Percentiles rank a stretch among this genome's conserved stretches.
Conservation (phyloP, 2,888 invertebrate species). For the Tenthredo scrophulariae region DNA sequence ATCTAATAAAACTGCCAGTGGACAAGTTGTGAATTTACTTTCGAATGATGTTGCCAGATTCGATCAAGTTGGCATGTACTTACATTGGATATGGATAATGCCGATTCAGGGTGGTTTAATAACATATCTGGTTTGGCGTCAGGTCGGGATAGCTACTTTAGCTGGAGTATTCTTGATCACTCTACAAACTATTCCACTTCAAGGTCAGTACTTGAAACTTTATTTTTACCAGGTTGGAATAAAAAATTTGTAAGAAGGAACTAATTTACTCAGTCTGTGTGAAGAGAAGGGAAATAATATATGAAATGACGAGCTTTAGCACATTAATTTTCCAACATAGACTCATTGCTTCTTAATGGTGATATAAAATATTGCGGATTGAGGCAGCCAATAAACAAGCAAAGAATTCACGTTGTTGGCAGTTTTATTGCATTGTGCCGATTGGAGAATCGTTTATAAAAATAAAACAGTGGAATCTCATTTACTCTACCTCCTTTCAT, state of each 20-base stretch:
- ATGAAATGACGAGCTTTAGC: not conserved
- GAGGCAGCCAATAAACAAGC: not conserved
- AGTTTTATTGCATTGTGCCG: not conserved
- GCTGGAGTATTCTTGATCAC: constrained; percentile 82
- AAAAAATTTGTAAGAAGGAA: not conserved
- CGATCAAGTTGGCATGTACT: constrained; percentile 84
- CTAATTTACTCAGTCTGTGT: not conserved
- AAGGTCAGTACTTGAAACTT: constrained; percentile 74
- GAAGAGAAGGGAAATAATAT: not conserved
- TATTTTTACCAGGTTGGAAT: not conserved
- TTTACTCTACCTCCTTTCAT: not conserved
- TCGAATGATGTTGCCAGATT: constrained; percentile 93
- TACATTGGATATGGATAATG: constrained; percentile 91
- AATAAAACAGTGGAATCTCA: not conserved
- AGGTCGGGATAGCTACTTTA: constrained; percentile 80
- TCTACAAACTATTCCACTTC: constrained; percentile 79
- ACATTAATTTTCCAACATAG: not conserved
- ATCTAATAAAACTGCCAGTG: constrained; percentile 78
- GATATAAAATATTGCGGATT: not conserved
- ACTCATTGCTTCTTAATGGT: not conserved
- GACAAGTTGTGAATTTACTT: constrained; percentile 90
- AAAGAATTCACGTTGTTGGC: not conserved
- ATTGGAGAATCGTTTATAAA: not conserved
- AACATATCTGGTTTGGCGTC: constrained; percentile 81
- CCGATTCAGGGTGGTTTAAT: constrained; percentile 87